Evolutionary conservation across 2,113 vertebrate species (phyloP), one percentile per base, ranked within the genome.

Genomic region (Nothocercus nigrocapillus): DNA sequence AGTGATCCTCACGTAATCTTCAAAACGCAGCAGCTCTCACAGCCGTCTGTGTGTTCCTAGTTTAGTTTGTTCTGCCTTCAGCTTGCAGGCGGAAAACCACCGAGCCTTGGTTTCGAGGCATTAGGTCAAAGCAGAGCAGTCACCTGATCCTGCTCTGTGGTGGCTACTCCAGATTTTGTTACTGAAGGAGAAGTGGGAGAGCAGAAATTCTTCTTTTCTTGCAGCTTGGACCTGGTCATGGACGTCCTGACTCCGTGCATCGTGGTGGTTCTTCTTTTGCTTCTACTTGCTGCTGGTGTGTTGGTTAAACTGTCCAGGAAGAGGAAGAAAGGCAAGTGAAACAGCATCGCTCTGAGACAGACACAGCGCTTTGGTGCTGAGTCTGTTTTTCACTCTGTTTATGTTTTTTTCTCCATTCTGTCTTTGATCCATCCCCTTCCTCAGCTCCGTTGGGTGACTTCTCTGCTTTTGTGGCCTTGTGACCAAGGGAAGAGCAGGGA

Each of bases 281-380:
- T 96, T 19, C 38, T 10, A 11, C 7, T 77, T 58, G 82, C 95
- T 51, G 68, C 24, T 32, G 54, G 6, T 1, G 6, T 88, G 76
- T 38, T 96, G 59, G 27, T 88, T n/a, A 8, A 20, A 3, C 27
- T 95, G 34, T 92, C 79, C 64, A 73, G 79, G 45, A 96, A 78
- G 72, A 83, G 62, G 54, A 96, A 70, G 22, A 87, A 92, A 59
- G 72, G 95, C 96, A 40, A 88, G 95, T 0, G 2, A 45, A 76
- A 54, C 51, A 51, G 12, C 34, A 21, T 20, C 47, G 11, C 27
- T 17, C 59, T 11, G 22, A 38, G 8, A 2, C 14, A 4, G 13
- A 7, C 56, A 2, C 13, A 0, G 51, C 17, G 8, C 63, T 86
- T 68, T 66, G 67, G 5, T 32, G 17, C 51, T 15, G 45, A 38